Evolutionary conservation across 2,113 vertebrate species (phyloP), one percentile per base, ranked within the genome.

Genomic region (Mixornis gularis): DNA sequence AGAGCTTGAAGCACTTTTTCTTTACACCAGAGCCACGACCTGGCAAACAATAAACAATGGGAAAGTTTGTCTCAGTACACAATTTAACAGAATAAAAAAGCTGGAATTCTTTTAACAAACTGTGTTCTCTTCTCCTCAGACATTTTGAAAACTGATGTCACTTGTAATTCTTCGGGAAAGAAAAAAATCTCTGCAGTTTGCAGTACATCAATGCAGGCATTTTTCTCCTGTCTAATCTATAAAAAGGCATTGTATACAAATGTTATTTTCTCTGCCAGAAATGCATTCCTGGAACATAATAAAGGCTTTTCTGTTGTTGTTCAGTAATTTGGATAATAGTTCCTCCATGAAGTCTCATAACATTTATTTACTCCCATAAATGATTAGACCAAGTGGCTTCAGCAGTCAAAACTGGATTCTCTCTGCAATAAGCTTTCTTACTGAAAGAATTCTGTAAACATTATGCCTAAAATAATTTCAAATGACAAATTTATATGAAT

Each of bases 221-320:
- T 97, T 97, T 96, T 95, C 76, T 92, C 89, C 91, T 90, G 76
- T 95, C 95, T 94, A 92, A 93, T 95, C 97, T 97, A 95, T 97
- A 97, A 98, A 98, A 97, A 98, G 97, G 96, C 87, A 94, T 94
- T 98, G 94, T 97, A 95, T 97, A 92, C 25, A 87, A 96, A 96
- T 91, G 90, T 83, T 95, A 62, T 90, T 96, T 97, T 86, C 93
- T 84, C 62, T 96, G 97, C 97, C 97, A 98, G 96, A 95, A 97
- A 91, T 68, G 80, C 96, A 95, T 96, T 97, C 96, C 95, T 97
- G 92, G 87, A 92, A 94, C 89, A 70, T 73, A 96, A 95, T 91
- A 93, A 96, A 95, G 90, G 92, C 93, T 93, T 96, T 96, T 96
- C 85, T 93, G 91, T 94, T 94, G 83, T 95, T 94, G 87, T 91